Evolutionary conservation across 2,888 invertebrate genomes (phyloP), one percentile per base, ranked within the genome.

Genomic region (Labia minor): DNA sequence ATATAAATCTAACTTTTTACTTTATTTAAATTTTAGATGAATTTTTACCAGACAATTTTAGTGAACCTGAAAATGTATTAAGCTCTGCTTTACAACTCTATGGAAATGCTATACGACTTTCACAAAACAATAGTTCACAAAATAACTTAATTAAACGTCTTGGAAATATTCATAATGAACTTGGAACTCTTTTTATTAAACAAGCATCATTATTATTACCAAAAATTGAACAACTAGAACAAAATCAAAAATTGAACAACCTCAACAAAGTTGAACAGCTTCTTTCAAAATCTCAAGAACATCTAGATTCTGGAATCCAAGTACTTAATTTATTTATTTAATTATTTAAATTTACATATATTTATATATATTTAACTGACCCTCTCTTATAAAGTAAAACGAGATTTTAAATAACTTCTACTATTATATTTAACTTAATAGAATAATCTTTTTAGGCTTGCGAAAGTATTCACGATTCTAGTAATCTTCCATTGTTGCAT

Each of bases 161-260:
- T 62, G 95, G 92, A 2, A 93, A 92, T 72, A 88, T 89, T 61
- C 82, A 86, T 71, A 95, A 95, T 76, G 95, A 94, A 76, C 78
- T 94, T 0, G 93, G 91, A 0, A 86, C 89, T 0, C 81, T 87
- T 64, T 89, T 89, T 74, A 92, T 94, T 87, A 87, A 88, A 75
- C 84, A 87, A 74, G 90, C 16, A 8, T 21, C n/a, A 14, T 8
- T 8, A 1, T 14, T 19, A n/a, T 16, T 6, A 19, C 49, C 61
- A 62, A 14, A 37, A 6, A 21, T 26, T 21, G 37, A 20, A 11
- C 8, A 21, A 21, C 8, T 8, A 18, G 21, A 63, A 63, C 64
- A 4, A 10, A 10, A 20, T 16, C 3, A 16, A 8, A 26, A 66
- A 14, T 19, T 20, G 21, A 33, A 67, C 61, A 37, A 70, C 69